Percentiles rank a stretch among this genome's conserved stretches.
These are phyloP conservation scores for Ceyx erithaca DNA, from an alignment of 2,797 vertebrate species.

Conservation along the genomic window DNA sequence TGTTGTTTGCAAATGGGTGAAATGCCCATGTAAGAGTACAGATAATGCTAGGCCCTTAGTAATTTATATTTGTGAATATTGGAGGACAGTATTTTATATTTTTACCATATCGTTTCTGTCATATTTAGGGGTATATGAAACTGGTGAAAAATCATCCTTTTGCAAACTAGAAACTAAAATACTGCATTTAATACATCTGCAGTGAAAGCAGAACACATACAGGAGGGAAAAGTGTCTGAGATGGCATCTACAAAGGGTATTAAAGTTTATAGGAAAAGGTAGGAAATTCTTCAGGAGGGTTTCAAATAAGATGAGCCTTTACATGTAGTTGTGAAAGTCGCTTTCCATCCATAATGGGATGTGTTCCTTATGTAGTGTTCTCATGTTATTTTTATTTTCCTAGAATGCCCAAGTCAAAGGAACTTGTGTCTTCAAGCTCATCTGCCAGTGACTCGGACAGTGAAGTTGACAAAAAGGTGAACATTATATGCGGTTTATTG, in stretches of 20 bases:
- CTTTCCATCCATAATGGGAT: neutral
- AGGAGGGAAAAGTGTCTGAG: neutral
- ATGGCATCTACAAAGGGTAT: fast-evolving
- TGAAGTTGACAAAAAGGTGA: constrained; percentile 94
- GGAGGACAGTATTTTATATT: neutral
- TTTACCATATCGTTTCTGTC: neutral
- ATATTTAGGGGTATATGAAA: neutral
- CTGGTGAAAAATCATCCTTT: neutral
- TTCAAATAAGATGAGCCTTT: neutral
- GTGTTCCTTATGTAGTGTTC: neutral
- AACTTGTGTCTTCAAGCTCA: constrained; percentile 92
- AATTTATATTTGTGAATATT: neutral
- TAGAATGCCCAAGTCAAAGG: constrained; percentile 99
- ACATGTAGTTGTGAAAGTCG: neutral
- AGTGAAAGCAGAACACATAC: neutral
- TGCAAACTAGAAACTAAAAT: neutral
- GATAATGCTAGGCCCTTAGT: neutral
- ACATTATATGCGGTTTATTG: neutral
- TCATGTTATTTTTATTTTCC: constrained; percentile 23
- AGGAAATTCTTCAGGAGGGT: neutral
- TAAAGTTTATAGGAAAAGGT: neutral
- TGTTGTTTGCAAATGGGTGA: neutral
- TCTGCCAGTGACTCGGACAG: constrained; percentile 95
- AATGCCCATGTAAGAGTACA: fast-evolving
- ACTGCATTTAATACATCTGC: neutral